Percentiles rank a stretch among this genome's conserved stretches.
phyloP scores from a whole-genome alignment of 1,140 invertebrate genomes.

The Pseudomyrmex sp. region DNA sequence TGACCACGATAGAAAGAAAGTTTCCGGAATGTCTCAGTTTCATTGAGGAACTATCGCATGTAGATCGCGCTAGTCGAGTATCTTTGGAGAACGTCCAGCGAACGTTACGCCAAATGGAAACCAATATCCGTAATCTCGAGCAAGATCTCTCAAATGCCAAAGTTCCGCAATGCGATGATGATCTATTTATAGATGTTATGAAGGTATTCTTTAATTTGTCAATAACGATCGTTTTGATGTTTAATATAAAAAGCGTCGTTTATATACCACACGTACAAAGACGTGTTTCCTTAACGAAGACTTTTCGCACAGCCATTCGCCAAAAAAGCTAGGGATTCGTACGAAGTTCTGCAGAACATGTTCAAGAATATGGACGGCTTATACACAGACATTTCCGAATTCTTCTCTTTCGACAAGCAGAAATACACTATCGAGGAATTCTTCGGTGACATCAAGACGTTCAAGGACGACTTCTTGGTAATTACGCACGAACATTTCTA shows the following conservation, averaged over 20 bases:
- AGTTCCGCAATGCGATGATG: conserved; percentile 91
- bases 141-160: conserved; percentile 94
- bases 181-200: conserved; percentile 94
- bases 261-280: neutral
- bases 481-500: conserved; percentile 1
- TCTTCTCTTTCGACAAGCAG: conserved; percentile 96
- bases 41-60: conserved; percentile 94
- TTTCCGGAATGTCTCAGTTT: conserved; percentile 94
- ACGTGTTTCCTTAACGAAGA: conserved; percentile 52
- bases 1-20: conserved; percentile 94
- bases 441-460: conserved; percentile 97
- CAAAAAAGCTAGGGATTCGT: conserved; percentile 93
- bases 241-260: too few relatives aligned
- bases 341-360: conserved; percentile 96
- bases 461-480: conserved; percentile 96
- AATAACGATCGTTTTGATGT: neutral
- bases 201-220: conserved; percentile 87
- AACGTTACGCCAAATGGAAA: conserved; percentile 94
- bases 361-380: conserved; percentile 96
- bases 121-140: conserved; percentile 93
- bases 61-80: conserved; percentile 93
- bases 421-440: conserved; percentile 99
- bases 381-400: conserved; percentile 94
- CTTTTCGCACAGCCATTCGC: conserved; percentile 88
- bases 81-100: conserved; percentile 95